A percentile compares a stretch with the other conserved stretches of the same genome.
Conservation (phyloP, 2,888 invertebrate genomes). For the Erebia aethiops region DNA sequence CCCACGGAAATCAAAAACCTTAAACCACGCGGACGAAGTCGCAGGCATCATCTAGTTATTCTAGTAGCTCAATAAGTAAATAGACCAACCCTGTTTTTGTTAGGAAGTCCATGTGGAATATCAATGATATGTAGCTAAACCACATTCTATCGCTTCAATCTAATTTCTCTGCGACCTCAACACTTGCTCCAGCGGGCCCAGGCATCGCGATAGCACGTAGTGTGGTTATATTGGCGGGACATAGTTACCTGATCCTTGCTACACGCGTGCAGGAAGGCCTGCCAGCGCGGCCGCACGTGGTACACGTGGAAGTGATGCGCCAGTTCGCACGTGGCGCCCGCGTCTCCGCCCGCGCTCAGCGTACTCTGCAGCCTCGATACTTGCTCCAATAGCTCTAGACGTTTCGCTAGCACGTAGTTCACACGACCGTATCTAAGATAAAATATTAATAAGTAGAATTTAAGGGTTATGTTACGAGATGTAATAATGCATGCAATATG, state of each 20-base stretch:
- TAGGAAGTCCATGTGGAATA: no score
- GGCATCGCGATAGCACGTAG: neutral
- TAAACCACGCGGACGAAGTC: no score
- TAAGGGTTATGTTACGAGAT: no score
- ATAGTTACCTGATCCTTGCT: slow-evolving; percentile 56
- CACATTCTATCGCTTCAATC: no score
- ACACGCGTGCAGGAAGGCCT: slow-evolving; percentile 85
- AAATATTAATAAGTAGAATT: neutral
- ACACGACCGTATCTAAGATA: slow-evolving; percentile 94
- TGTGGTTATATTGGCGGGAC: neutral
- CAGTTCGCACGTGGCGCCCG: slow-evolving; percentile 98
- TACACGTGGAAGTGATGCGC: slow-evolving; percentile 99
- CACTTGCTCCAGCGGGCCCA: no score
- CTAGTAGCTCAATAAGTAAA: no score
- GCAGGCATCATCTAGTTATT: no score
- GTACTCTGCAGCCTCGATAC: slow-evolving; percentile 95
- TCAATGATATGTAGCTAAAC: no score
- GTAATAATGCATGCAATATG: no score
- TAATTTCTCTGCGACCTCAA: no score
- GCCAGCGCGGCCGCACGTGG: slow-evolving; percentile 96
- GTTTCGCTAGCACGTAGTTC: slow-evolving; percentile 97
- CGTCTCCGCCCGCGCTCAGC: slow-evolving; percentile 90
- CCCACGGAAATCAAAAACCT: no score
- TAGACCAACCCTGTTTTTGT: no score
- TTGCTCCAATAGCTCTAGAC: slow-evolving; percentile 93